Conservation (phyloP, 2,113 vertebrate genomes). For the Merops nubicus region DNA sequence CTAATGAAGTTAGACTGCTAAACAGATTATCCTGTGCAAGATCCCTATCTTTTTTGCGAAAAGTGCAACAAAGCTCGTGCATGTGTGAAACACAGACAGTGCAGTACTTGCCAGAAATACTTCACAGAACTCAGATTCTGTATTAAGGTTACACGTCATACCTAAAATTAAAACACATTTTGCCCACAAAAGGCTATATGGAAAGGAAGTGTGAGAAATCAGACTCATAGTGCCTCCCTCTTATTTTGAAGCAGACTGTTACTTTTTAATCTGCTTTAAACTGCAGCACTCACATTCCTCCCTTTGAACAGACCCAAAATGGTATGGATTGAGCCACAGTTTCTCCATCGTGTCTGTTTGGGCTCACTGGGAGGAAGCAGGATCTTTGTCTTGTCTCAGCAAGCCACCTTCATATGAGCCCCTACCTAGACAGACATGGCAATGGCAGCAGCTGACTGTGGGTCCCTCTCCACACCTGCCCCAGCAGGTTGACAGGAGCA, state of each 20-base stretch:
- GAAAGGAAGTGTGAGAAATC: not conserved
- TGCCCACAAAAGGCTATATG: not conserved
- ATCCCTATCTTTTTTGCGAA: not conserved
- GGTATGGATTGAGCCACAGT: accelerated
- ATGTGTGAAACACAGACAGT: not conserved
- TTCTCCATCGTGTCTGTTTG: accelerated
- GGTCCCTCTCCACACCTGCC: accelerated
- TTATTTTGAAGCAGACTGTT: not conserved
- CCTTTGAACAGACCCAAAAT: not conserved
- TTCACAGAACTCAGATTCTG: not conserved
- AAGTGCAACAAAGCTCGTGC: not conserved
- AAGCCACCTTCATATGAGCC: not conserved
- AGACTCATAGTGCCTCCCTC: not conserved
- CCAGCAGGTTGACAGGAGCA: not conserved
- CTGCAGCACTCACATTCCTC: not conserved
- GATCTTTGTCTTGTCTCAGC: not conserved
- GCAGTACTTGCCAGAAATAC: not conserved
- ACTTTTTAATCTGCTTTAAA: not conserved
- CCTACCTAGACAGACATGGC: accelerated
- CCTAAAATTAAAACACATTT: not conserved
- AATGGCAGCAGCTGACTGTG: accelerated
- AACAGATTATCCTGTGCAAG: not conserved
- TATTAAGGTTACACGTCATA: not conserved
- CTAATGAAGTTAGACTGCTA: not conserved
- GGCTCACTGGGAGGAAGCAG: not conserved